Evolutionary conservation across 2,113 vertebrate species (phyloP).

Genomic region (Pterocles burchelli): DNA sequence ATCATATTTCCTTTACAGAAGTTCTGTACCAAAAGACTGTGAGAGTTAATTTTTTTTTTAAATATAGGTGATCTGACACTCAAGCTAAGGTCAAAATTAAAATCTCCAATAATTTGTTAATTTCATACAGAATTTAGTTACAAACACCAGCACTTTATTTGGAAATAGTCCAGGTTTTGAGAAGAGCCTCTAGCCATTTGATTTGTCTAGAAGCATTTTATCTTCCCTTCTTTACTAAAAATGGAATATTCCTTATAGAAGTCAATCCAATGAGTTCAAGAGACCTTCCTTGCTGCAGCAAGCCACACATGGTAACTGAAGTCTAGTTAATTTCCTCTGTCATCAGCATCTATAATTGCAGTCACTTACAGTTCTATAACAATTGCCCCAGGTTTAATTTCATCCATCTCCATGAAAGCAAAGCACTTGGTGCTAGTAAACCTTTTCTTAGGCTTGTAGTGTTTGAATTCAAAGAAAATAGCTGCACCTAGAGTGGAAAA

Average conservation of each 20-base stretch:
- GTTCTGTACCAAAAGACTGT: neutral
- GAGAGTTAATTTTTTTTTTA: neutral
- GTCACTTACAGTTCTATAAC: constrained; percentile 96
- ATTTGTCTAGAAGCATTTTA: neutral
- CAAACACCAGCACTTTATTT: neutral
- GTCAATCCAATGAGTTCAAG: neutral
- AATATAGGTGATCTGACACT: neutral
- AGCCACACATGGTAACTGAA: neutral
- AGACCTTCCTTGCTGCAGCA: neutral
- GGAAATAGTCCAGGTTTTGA: neutral
- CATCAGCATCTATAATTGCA: neutral
- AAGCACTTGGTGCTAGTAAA: constrained; percentile 99
- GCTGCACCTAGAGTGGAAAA: constrained; percentile 83
- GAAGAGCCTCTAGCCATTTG: neutral
- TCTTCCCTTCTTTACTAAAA: neutral
- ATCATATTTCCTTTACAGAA: neutral
- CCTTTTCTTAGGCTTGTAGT: constrained; percentile 99
- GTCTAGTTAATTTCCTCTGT: neutral
- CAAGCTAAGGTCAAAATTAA: neutral
- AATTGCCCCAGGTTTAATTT: constrained; percentile 93
- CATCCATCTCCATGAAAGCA: constrained; percentile 99
- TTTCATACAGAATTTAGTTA: neutral
- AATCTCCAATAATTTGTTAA: neutral
- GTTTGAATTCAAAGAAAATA: constrained; percentile 99
- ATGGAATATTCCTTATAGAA: neutral